A percentile compares a stretch with the other conserved stretches of the same genome.
phyloP scores from a whole-genome alignment of 2,888 invertebrate genomes.

The Callinectes sapidus region DNA sequence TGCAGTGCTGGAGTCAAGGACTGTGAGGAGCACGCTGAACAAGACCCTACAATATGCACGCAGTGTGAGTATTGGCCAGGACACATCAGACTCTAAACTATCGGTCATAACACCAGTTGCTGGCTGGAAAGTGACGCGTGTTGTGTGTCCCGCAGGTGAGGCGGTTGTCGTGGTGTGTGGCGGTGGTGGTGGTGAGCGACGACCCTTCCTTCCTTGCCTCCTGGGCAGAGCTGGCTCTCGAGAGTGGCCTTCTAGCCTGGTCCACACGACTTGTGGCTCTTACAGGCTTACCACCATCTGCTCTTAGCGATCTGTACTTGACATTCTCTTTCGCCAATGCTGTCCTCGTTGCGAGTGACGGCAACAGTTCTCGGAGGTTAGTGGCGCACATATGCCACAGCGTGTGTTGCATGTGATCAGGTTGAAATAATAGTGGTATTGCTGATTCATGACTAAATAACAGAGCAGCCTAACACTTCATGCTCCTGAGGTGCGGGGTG shows the following conservation, averaged over 20 bases:
- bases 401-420: too few species aligned
- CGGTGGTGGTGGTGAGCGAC: slow-evolving; percentile 25
- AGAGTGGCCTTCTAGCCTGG: neutral
- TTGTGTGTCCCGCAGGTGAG: neutral
- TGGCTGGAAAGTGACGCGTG: too few species aligned
- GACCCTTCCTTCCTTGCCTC: neutral
- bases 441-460: too few species aligned
- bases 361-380: neutral
- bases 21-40: too few species aligned
- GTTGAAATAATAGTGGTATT: too few species aligned
- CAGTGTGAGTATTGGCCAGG: too few species aligned
- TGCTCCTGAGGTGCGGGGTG: neutral
- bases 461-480: too few species aligned
- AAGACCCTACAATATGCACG: too few species aligned
- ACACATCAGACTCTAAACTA: too few species aligned
- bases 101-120: too few species aligned
- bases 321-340: neutral
- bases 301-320: too few species aligned
- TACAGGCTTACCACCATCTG: neutral
- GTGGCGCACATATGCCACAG: neutral
- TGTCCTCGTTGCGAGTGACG: neutral
- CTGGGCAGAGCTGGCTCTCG: neutral
- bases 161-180: neutral
- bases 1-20: neutral
- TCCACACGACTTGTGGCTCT: neutral